These are phyloP conservation scores for Diplodus puntazzo DNA, from an alignment of 2,797 vertebrate species.

Conservation along the genomic window DNA sequence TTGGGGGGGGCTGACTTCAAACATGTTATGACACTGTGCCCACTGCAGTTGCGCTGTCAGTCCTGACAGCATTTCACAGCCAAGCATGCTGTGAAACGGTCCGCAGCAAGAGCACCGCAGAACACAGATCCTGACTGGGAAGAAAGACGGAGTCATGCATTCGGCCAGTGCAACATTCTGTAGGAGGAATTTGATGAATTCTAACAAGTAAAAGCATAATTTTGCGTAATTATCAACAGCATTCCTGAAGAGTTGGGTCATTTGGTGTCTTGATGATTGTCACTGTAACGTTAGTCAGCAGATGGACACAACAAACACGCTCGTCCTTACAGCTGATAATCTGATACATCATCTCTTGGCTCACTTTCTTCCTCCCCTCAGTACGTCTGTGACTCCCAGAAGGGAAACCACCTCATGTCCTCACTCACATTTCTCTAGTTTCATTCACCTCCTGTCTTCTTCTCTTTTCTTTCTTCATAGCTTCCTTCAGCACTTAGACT, in stretches of 20 bases:
- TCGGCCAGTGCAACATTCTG: background rate
- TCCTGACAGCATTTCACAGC: background rate
- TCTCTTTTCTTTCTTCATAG: constrained; percentile 1
- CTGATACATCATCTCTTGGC: constrained; percentile 34
- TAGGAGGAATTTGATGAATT: background rate
- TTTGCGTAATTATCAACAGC: background rate
- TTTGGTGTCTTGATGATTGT: background rate
- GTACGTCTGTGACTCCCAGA: constrained; percentile 14
- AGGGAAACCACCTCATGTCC: constrained; percentile 3
- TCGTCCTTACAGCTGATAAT: constrained; percentile 24
- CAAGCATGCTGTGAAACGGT: background rate
- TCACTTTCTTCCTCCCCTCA: constrained; percentile 10
- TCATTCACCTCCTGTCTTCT: background rate
- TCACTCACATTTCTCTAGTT: constrained; percentile 7
- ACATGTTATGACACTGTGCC: background rate
- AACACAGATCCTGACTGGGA: background rate
- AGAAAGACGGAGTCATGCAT: background rate
- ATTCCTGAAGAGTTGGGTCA: background rate
- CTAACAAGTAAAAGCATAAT: background rate
- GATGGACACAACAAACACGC: constrained; percentile 9
- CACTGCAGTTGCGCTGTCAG: background rate
- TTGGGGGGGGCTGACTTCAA: background rate
- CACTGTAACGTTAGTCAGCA: constrained; percentile 2
- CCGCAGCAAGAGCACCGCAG: background rate
- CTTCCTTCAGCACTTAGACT: constrained; percentile 6